Conservation (phyloP, 30 jellyfish, hydroid and myxozoan genomes). For the Aurelia coerulea region DNA sequence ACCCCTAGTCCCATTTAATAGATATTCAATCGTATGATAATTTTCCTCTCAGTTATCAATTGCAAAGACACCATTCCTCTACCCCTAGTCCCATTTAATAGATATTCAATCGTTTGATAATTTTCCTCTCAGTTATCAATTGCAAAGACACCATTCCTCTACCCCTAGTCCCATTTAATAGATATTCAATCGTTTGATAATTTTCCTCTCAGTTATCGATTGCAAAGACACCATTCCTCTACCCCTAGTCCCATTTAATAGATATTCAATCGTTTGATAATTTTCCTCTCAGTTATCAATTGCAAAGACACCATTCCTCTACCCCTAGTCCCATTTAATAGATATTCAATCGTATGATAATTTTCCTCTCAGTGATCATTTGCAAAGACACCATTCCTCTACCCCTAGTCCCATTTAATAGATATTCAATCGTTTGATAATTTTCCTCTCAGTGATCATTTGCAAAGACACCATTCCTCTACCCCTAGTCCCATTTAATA, state of each 20-base stretch:
- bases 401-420: too few relatives aligned
- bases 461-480: constrained; percentile 2
- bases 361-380: constrained; percentile 52
- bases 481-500: too few relatives aligned
- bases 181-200: background rate
- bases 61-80: background rate
- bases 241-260: too few relatives aligned
- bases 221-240: constrained; percentile 2
- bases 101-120: background rate
- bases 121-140: constrained; percentile 52
- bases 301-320: background rate
- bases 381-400: background rate
- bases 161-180: too few relatives aligned
- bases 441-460: background rate
- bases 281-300: constrained; percentile 52
- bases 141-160: background rate
- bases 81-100: too few relatives aligned
- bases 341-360: background rate
- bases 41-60: constrained; percentile 52
- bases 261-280: background rate
- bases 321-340: too few relatives aligned
- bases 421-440: background rate
- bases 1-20: too few relatives aligned
- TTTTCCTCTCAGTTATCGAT: constrained; percentile 31
- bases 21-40: background rate